phyloP scores from a whole-genome alignment of 2,888 invertebrate genomes.

The Dolichopus griseipennis region DNA sequence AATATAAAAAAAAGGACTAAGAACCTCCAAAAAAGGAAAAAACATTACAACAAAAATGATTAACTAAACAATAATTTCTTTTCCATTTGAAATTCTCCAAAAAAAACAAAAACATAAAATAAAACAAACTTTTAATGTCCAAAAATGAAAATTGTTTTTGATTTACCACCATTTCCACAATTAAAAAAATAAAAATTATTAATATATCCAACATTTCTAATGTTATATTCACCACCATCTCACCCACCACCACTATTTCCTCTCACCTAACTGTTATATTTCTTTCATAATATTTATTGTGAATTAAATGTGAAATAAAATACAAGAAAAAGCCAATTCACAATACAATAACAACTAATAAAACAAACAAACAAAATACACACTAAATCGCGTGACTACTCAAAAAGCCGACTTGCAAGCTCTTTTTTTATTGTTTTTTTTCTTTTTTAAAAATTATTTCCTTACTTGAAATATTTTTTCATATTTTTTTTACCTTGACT shows the following conservation, averaged over 20 bases:
- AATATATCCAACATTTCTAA: no score
- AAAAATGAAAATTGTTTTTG: background rate
- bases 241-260: no score
- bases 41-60: no score
- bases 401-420: background rate
- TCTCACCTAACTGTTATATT: no score
- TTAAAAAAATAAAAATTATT: no score
- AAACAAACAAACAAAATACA: no score
- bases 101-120: background rate
- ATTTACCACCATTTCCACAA: no score
- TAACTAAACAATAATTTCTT: no score
- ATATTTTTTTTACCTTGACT: background rate
- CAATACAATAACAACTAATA: background rate
- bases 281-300: background rate
- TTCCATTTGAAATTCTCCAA: background rate
- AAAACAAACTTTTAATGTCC: background rate
- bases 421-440: no score
- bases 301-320: background rate
- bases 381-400: background rate
- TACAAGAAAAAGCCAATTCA: background rate
- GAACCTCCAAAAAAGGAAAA: no score
- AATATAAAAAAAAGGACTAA: background rate
- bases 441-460: background rate
- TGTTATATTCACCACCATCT: no score
- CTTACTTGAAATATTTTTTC: no score